Evolutionary conservation across 23 tunicate genomes (phyloP).

Genomic region (Halocynthia roretzi): DNA sequence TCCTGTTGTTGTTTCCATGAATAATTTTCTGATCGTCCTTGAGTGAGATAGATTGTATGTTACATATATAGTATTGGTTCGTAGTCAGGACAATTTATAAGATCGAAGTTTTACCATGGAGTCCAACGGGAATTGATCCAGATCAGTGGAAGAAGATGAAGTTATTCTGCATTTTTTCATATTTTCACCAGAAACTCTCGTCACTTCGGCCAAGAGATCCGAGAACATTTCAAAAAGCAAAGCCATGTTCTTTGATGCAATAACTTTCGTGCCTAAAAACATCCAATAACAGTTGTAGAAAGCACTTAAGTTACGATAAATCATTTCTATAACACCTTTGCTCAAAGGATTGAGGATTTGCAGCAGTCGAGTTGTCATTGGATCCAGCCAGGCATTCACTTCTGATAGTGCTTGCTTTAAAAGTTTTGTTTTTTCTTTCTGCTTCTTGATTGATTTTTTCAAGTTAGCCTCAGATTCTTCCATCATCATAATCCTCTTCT

Average conservation of each 20-base stretch:
- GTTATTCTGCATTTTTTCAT: too few relatives aligned
- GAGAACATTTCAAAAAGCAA: too few relatives aligned
- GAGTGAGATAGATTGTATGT: neutral
- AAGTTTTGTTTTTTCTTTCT: neutral
- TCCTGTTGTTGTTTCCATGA: conserved; percentile 17
- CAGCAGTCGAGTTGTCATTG: neutral
- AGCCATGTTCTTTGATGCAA: too few relatives aligned
- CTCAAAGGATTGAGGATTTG: neutral
- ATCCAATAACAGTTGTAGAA: too few relatives aligned
- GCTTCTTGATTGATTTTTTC: neutral
- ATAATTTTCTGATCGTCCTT: conserved; percentile 15
- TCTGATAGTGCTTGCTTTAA: neutral
- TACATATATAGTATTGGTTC: neutral
- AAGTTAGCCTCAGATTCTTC: neutral
- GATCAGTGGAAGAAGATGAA: neutral
- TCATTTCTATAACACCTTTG: too few relatives aligned
- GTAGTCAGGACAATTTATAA: too few relatives aligned
- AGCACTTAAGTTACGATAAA: too few relatives aligned
- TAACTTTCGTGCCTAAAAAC: too few relatives aligned
- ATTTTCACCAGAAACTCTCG: too few relatives aligned
- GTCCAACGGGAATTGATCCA: neutral
- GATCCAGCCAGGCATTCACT: neutral
- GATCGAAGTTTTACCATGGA: neutral
- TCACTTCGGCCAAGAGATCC: too few relatives aligned
- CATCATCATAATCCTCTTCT: neutral